Conservation (phyloP, 2,113 vertebrate species). For the Baryphthengus martii region DNA sequence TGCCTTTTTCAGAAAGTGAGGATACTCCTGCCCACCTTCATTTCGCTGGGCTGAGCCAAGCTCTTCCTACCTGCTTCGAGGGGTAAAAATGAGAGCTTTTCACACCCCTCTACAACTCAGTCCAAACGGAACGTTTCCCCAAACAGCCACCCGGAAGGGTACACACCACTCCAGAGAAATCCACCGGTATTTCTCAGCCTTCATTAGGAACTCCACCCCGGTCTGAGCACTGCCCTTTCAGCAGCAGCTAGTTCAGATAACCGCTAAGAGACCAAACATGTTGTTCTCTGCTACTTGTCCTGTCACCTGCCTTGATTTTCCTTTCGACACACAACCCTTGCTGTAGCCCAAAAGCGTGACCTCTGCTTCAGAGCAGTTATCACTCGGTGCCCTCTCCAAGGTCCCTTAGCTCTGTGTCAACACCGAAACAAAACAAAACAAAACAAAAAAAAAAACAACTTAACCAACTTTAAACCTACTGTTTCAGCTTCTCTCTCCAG, state of each 20-base stretch:
- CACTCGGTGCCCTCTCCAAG: background rate
- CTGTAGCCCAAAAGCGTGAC: background rate
- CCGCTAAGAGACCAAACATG: fast-evolving
- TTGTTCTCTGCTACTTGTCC: background rate
- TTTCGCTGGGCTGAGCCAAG: background rate
- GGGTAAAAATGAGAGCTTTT: background rate
- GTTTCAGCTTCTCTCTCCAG: background rate
- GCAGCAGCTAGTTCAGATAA: background rate
- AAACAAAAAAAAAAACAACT: fast-evolving
- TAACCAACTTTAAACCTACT: background rate
- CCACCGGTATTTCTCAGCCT: background rate
- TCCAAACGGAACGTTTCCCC: background rate
- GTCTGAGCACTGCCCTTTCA: background rate
- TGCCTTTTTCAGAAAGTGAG: background rate
- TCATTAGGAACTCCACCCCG: background rate
- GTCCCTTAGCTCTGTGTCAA: background rate
- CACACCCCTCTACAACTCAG: background rate
- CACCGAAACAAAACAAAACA: no score
- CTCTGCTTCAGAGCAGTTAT: background rate
- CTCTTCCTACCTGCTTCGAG: background rate
- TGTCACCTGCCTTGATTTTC: background rate
- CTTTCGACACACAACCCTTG: background rate
- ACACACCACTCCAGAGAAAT: background rate
- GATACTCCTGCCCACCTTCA: background rate
- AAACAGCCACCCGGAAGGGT: background rate